These are phyloP conservation scores for Chamaea fasciata DNA, from an alignment of 2,113 vertebrate genomes.

Conservation along the genomic window DNA sequence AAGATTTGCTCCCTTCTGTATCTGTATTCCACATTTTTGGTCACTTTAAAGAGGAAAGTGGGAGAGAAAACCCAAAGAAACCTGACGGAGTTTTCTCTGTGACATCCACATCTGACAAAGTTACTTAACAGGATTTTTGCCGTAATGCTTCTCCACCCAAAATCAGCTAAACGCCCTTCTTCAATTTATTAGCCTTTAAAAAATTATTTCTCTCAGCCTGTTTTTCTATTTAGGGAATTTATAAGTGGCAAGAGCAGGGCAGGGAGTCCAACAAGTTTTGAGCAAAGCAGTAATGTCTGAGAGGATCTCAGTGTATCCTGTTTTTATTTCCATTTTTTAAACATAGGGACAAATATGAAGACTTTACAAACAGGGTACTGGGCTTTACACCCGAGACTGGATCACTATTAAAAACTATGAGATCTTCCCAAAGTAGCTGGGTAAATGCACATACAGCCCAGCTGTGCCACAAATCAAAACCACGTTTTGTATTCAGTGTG, in stretches of 20 bases:
- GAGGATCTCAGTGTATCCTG: not conserved
- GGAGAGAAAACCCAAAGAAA: not conserved
- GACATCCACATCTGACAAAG: not conserved
- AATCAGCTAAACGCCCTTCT: not conserved
- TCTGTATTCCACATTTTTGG: not conserved
- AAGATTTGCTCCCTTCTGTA: not conserved
- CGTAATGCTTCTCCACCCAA: not conserved
- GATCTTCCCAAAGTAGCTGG: not conserved
- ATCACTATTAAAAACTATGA: not conserved
- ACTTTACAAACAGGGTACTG: not conserved
- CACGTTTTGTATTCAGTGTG: conserved; percentile 8
- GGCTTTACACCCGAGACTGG: not conserved
- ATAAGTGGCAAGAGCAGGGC: not conserved
- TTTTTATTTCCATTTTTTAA: not conserved
- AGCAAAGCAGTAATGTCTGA: not conserved
- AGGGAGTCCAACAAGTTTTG: not conserved
- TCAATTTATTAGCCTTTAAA: not conserved
- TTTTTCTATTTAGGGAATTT: not conserved
- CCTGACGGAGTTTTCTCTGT: not conserved
- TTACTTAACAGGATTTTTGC: not conserved
- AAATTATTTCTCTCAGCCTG: not conserved
- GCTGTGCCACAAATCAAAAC: not conserved
- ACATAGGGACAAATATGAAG: not conserved
- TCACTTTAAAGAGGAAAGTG: not conserved
- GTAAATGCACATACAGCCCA: not conserved